Evolutionary conservation across 2,797 vertebrate genomes (phyloP), one percentile per base, ranked within the genome.

Genomic region (Peromyscus eremicus): DNA sequence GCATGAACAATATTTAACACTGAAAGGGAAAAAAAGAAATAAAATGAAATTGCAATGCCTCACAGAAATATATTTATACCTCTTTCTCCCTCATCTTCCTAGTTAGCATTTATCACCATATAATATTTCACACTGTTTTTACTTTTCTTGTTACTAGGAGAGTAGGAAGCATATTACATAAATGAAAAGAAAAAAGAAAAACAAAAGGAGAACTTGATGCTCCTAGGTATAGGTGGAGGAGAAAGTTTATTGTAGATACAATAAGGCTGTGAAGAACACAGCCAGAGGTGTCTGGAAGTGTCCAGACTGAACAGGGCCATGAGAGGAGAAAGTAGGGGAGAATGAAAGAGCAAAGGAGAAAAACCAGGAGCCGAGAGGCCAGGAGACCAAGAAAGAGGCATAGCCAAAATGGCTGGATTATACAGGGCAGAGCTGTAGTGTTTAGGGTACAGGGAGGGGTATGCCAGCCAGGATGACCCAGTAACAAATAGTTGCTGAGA

Each of bases 101-200:
- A 52, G 13, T 85, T 77, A 60, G 16, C 21, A 27, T 32, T 82
- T 89, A 66, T 17, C 27, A n/a, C 11, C 37, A 43, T 68, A 21
- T 92, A 92, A 21, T 32, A 66, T 46, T 37, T 62, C 68, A 70
- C 62, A 83, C 11, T 91, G 83, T 76, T 94, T 84, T 55, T 37
- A 66, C 66, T 91, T 95, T 57, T 83, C 32, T 89, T 82, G 29
- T 16, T 95, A 40, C 55, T 90, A 68, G 46, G 93, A 86, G 32
- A 89, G 17, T 62, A 79, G 7, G 3, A 84, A 34, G 32, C 11
- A 80, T 82, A 64, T 80, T 52, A 82, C 12, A 87, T 16, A 2
- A 7, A n/a, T n/a, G 12, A 32, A 43, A 83, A 83, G 17, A 40
- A 21, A 25, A 23, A 40, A 73, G 4, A 19, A 4, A 21, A 12